A percentile compares a stretch with the other conserved stretches of the same genome.
Conservation (phyloP, 1,140 invertebrate genomes). For the Acyrthosiphon pisum region DNA sequence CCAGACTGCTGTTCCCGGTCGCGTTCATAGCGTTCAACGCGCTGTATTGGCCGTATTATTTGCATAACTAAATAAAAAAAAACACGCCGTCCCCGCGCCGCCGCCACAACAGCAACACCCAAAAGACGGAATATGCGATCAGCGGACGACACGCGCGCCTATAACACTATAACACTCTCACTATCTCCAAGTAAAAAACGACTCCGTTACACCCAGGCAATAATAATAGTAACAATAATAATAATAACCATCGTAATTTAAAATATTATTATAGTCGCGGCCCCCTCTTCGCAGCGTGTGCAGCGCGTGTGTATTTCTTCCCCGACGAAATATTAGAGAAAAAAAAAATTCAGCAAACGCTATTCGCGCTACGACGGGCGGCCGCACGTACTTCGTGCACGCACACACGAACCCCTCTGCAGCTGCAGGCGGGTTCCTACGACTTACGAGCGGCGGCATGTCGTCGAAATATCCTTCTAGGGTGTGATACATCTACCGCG, state of each 20-base stretch:
- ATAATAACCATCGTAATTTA: neutral
- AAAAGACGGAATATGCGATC: neutral
- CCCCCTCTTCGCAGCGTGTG: too few species aligned
- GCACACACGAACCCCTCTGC: too few species aligned
- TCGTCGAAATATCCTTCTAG: too few species aligned
- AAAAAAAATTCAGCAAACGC: neutral
- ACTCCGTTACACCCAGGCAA: neutral
- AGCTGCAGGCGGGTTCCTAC: too few species aligned
- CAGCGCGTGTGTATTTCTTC: neutral
- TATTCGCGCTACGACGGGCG: too few species aligned
- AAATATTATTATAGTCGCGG: neutral
- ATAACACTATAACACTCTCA: neutral
- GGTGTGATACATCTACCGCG: too few species aligned
- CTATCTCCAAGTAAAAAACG: neutral
- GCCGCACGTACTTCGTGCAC: too few species aligned
- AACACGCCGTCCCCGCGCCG: neutral
- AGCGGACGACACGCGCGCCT: neutral
- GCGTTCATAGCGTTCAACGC: constrained; percentile 66
- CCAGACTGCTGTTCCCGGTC: constrained; percentile 65
- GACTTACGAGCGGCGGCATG: too few species aligned
- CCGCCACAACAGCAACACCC: neutral
- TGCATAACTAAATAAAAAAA: constrained; percentile 52
- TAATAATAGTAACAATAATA: neutral
- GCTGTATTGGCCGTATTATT: constrained; percentile 67
- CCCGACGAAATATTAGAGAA: neutral